Percentiles rank a stretch among this genome's conserved stretches.
These are phyloP conservation scores for Willowsia nigromaculata DNA, from an alignment of 2,888 invertebrate species.

Conservation along the genomic window DNA sequence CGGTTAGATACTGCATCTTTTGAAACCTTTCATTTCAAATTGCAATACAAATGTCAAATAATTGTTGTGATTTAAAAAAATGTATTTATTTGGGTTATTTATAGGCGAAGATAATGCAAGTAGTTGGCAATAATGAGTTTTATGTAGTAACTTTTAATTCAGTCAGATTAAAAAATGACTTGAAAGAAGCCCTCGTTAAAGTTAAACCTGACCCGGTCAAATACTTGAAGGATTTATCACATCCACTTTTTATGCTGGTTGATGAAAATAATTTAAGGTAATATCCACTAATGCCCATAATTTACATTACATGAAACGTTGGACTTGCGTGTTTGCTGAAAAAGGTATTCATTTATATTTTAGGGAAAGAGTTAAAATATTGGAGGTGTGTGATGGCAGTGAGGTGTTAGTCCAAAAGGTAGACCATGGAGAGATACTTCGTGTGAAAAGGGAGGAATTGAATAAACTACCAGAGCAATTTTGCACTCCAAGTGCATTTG, in stretches of 20 bases:
- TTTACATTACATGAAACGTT: too few species aligned
- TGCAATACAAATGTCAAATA: too few species aligned
- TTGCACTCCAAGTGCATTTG: neutral
- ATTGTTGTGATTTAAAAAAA: too few species aligned
- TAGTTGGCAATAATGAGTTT: slow-evolving; percentile 1
- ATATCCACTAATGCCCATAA: too few species aligned
- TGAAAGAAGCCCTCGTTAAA: neutral
- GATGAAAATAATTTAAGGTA: too few species aligned
- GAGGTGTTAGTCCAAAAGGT: neutral
- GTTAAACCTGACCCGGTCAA: neutral
- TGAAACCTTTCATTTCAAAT: too few species aligned
- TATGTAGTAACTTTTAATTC: too few species aligned
- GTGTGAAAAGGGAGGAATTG: neutral
- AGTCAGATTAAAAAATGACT: neutral
- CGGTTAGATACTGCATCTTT: too few species aligned
- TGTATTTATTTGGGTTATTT: neutral
- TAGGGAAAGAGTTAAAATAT: slow-evolving; percentile 25
- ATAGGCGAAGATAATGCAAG: neutral
- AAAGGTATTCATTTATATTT: too few species aligned
- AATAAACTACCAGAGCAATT: neutral
- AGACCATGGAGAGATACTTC: neutral
- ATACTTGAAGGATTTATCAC: neutral
- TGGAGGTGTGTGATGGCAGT: neutral
- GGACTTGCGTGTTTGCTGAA: too few species aligned
- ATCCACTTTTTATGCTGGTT: neutral